These are phyloP conservation scores for Poeciliopsis turrubarensis DNA, from an alignment of 2,113 vertebrate species.

Conservation along the genomic window DNA sequence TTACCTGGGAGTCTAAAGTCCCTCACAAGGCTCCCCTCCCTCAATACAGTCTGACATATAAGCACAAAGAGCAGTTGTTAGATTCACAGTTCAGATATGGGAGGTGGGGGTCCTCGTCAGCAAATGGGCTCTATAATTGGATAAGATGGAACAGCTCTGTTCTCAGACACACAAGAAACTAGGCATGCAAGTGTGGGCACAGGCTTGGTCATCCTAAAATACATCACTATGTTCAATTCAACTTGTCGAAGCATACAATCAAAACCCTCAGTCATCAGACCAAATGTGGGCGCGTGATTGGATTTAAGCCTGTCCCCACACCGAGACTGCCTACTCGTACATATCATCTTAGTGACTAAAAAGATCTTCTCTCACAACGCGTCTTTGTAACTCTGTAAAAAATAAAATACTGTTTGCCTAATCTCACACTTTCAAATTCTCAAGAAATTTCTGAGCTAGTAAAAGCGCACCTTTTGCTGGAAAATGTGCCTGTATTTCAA, in stretches of 20 bases:
- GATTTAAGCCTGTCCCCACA: constrained; percentile 51
- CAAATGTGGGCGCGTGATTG: constrained; percentile 49
- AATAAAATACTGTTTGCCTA: constrained; percentile 37
- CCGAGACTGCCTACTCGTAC: constrained; percentile 30
- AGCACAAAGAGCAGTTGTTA: constrained; percentile 77
- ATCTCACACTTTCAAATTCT: constrained; percentile 42
- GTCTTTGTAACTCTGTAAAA: constrained; percentile 23
- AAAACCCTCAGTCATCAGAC: constrained; percentile 53
- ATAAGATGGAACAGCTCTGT: constrained; percentile 29
- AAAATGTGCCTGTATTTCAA: background rate
- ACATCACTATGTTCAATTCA: constrained; percentile 24
- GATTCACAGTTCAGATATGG: constrained; percentile 58
- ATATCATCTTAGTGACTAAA: constrained; percentile 43
- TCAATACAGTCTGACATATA: constrained; percentile 78
- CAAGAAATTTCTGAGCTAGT: constrained; percentile 29
- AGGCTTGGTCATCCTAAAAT: constrained; percentile 26
- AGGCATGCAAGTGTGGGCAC: constrained; percentile 23
- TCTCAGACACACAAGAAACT: background rate
- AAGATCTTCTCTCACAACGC: constrained; percentile 24
- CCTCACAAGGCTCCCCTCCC: constrained; percentile 75
- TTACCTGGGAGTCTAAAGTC: constrained; percentile 80
- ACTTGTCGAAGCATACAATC: constrained; percentile 49
- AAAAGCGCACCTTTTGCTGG: constrained; percentile 8
- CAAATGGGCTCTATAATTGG: constrained; percentile 28
- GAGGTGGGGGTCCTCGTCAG: constrained; percentile 35